A percentile compares a stretch with the other conserved stretches of the same genome.
Evolutionary conservation across 2,113 vertebrate genomes (phyloP).

Genomic region (Mellivora capensis): DNA sequence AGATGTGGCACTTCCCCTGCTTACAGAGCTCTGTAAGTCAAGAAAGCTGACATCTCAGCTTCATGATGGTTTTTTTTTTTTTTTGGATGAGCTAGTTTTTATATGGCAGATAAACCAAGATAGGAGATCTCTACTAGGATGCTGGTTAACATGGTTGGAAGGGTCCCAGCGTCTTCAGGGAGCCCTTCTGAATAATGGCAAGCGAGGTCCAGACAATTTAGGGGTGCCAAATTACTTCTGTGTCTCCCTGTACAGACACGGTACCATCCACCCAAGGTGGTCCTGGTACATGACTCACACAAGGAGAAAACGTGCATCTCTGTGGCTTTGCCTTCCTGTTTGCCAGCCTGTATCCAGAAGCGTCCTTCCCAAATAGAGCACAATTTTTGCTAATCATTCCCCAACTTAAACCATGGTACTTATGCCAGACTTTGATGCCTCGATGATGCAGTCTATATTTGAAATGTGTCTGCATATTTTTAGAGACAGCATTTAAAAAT

Average conservation of each 20-base stretch:
- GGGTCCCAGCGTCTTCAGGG: accelerated
- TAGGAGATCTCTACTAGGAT: no score
- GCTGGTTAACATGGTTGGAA: not conserved
- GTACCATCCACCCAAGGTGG: not conserved
- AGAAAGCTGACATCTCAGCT: not conserved
- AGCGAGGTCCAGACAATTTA: no score
- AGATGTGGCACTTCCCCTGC: not conserved
- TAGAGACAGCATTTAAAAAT: not conserved
- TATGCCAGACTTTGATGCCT: not conserved
- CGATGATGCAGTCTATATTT: not conserved
- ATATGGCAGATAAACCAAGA: not conserved
- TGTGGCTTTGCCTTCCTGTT: not conserved
- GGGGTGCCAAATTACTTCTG: not conserved
- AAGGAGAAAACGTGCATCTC: not conserved
- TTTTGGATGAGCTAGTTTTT: not conserved
- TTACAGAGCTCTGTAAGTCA: not conserved
- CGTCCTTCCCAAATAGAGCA: not conserved
- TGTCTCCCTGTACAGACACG: not conserved
- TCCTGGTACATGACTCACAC: not conserved
- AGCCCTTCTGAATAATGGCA: not conserved
- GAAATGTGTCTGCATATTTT: not conserved
- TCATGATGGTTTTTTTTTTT: not conserved
- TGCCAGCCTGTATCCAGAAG: not conserved
- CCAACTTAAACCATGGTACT: accelerated
- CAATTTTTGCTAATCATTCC: not conserved